Conservation (phyloP, 2,113 vertebrate genomes). For the cat (Felis catus) region F.catus_Fca126_mat1.0 CM031426.1:34986501-34987000, state of each 20-base stretch:
- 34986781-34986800: neutral
- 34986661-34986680: neutral
- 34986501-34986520: neutral
- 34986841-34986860: slow-evolving; percentile 10
- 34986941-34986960: neutral
- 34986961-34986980: neutral
- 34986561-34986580: neutral
- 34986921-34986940: neutral
- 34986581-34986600: neutral
- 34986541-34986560: neutral
- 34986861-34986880: neutral
- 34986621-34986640: neutral
- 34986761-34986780: neutral
- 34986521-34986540: slow-evolving; percentile 21
- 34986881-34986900: neutral
- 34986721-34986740: slow-evolving; percentile 24
- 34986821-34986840: slow-evolving; percentile 9
- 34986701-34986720: neutral
- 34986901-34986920: neutral
- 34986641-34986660: neutral
- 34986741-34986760: neutral
- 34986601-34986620: neutral
- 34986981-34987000: neutral
- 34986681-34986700: neutral
- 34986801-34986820: slow-evolving; percentile 11